Evolutionary conservation across 2,888 invertebrate species (phyloP), one percentile per base, ranked within the genome.

Genomic region (Synergus laeviventris): DNA sequence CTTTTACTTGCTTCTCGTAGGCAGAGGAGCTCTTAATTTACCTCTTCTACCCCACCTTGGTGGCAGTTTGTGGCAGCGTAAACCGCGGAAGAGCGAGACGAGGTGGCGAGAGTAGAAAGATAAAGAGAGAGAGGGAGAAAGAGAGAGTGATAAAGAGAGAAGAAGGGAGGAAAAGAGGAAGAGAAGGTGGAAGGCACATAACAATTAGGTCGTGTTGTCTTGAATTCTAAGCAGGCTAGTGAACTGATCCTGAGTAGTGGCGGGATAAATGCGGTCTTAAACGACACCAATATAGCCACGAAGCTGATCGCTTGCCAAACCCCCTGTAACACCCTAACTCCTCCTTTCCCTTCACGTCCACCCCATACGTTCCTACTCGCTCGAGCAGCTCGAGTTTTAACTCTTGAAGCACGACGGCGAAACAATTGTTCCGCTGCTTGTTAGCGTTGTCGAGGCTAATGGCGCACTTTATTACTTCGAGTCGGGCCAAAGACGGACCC

Each of bases 141-240:
- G 38, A 77, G 79, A 77, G 77, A 76, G 76, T 76, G 84, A 85
- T 82, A 49, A 76, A 79, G 76, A 12, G 16, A 66, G 14, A 31
- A 62, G 49, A 77, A 81, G 76, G 79, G 82, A 84, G 82, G 77
- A 79, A 77, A 75, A 78, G 77, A 80, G 78, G 77, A 76, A 77
- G 82, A 85, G 79, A 79, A 78, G 79, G 78, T 76, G 76, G 81
- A 85, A 86, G 83, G 87, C 88, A 87, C 88, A 87, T 89, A 89
- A 89, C 89, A 90, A 90, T 89, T 90, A 89, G 89, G 89, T 89
- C 89, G 89, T 85, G 89, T 88, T 89, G 89, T 89, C 89, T 89
- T 89, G 90, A 90, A 90, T 90, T 89, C 89, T 90, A 90, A 90
- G 85, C 88, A 90, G 90, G 89, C 88, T 89, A 88, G 88, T 89